phyloP scores from a whole-genome alignment of 2,888 invertebrate species.

The Mamestra brassicae region DNA sequence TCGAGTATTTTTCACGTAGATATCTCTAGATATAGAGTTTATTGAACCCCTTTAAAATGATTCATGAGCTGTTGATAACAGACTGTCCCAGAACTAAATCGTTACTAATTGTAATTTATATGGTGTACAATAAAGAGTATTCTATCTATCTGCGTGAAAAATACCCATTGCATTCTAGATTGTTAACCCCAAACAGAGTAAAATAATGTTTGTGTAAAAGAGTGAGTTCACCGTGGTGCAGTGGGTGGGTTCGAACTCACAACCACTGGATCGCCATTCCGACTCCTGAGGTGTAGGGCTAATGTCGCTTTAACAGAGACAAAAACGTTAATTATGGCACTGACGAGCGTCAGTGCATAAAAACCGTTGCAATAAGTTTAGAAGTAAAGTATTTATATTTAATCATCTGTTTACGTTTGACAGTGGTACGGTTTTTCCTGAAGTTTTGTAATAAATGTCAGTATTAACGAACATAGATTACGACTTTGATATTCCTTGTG shows the following conservation, averaged over 20 bases:
- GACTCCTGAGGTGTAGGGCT: conserved; percentile 49
- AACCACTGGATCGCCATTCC: conserved; percentile 47
- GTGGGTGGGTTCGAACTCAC: conserved; percentile 53
- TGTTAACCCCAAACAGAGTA: conserved; percentile 29
- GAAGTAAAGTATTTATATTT: neutral
- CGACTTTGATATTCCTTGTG: conserved; percentile 21
- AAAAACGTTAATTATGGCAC: conserved; percentile 46
- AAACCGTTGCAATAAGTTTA: conserved; percentile 9
- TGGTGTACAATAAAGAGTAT: conserved; percentile 30
- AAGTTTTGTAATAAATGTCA: conserved; percentile 33
- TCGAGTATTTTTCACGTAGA: conserved; percentile 46
- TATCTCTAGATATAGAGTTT: conserved; percentile 35
- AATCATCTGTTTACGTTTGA: neutral
- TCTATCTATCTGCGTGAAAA: conserved; percentile 25
- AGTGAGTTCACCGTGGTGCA: conserved; percentile 44
- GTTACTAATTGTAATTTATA: conserved; percentile 42
- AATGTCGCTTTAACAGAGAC: conserved; percentile 52
- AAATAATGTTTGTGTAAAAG: conserved; percentile 28
- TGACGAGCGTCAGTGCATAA: conserved; percentile 10
- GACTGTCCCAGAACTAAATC: conserved; percentile 27
- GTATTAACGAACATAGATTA: conserved; percentile 18
- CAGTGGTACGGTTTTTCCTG: neutral
- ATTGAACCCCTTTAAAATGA: conserved; percentile 33
- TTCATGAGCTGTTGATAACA: conserved; percentile 40
- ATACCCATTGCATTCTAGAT: conserved; percentile 26